Base-by-base conservation (phyloP, 2,113 vertebrate genomes). In the Lophotis ruficrista region DNA sequence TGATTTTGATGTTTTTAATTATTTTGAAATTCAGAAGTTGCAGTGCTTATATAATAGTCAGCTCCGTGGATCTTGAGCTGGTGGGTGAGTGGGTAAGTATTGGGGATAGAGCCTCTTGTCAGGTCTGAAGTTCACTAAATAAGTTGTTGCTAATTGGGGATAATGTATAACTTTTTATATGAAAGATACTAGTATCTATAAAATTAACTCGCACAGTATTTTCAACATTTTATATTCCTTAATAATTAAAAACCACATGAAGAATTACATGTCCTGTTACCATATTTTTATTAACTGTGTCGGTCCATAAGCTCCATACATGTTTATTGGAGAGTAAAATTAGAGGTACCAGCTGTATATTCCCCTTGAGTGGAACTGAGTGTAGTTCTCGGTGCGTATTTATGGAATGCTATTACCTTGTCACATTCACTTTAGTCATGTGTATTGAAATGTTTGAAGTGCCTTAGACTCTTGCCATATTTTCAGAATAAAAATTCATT, bases 391-490 rank as follows among this genome's bases (percentile, higher is more conserved):
- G 33, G 87, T 97, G 91, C 72, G 4, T 98, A 98, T 98, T 98
- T 98, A 98, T 98, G 98, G 97, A 98, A 95, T 86, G 92, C 96
- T 97, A 96, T 95, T 96, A 90, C 90, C 87, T 70, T 96, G 97
- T 97, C 97, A 96, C 96, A 89, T 97, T 98, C 96, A 97, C 97
- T 98, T 97, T 97, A 97, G 96, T 97, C 96, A 80, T 72, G 70
- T 98, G 97, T 98, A 98, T 98, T 98, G 98, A 98, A 98, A 98
- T 97, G 97, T 98, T 98, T 98, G 98, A 99, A 98, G 98, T 99
- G 98, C 98, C 98, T 99, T 98, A 98, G 98, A 98, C 97, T 98
- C 98, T 98, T 99, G 98, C 98, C 98, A 98, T 99, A 98, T 99
- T 98, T 98, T 98, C 98, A 98, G 98, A 99, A 99, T 98, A 98